These are phyloP conservation scores for Theonella swinhoei DNA, from an alignment of 37 sponge, comb jelly and placozoan species.

Conservation along the genomic window DNA sequence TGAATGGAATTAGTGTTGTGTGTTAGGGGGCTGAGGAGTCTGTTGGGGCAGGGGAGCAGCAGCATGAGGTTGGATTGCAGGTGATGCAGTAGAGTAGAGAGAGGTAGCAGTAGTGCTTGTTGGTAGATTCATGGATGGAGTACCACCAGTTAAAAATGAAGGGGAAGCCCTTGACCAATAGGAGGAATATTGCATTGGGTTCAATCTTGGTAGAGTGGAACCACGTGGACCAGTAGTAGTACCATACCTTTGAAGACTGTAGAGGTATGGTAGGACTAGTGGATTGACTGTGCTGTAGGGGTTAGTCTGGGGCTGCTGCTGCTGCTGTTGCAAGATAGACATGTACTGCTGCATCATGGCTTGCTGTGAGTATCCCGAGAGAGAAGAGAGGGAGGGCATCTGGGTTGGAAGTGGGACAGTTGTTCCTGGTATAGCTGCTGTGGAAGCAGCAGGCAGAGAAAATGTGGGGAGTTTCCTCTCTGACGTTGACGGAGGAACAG, in stretches of 20 bases:
- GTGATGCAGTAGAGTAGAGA: neutral
- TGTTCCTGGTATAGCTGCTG: neutral
- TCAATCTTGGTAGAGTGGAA: neutral
- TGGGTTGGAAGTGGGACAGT: neutral
- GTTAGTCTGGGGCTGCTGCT: neutral
- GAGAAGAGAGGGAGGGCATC: neutral
- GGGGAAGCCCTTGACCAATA: neutral
- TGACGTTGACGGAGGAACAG: neutral
- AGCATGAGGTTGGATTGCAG: neutral
- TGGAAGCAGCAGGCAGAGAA: neutral
- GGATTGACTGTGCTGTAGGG: neutral
- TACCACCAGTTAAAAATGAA: neutral
- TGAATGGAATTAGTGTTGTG: too few species aligned
- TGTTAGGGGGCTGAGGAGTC: neutral
- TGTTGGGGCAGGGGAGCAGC: neutral
- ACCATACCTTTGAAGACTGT: neutral
- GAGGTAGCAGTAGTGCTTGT: neutral
- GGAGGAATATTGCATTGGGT: neutral
- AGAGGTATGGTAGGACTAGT: neutral
- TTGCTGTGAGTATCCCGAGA: neutral
- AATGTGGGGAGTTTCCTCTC: neutral
- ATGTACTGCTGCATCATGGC: conserved; percentile 41
- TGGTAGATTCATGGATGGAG: neutral
- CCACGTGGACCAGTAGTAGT: neutral
- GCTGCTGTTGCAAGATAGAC: conserved; percentile 4